Base-by-base conservation (phyloP, 2,888 invertebrate species). In the Troides aeacus region DNA sequence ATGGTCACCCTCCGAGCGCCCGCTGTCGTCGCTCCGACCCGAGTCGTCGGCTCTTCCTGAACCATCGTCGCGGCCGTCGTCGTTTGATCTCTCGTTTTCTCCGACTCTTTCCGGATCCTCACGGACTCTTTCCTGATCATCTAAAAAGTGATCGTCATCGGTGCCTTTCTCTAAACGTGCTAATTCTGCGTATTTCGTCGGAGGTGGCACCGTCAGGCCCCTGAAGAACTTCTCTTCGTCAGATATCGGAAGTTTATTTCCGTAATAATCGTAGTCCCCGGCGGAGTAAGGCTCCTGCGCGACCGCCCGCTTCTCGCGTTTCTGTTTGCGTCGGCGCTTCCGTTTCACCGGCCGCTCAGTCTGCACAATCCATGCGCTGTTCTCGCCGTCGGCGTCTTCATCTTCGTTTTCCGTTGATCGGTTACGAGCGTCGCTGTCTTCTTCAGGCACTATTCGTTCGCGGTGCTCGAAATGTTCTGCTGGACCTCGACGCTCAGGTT, bases 201-300 rank as follows among this genome's bases (percentile, higher is more conserved):
- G 92, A 1, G 87, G 77, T 0, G 93, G 89, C 5, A 88, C 75
- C 0, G 84, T 87, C 42, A 90, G 75, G 2, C 78, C 76, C 71
- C 80, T 78, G 74, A 79, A 89, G 72, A 79, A 82, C 67, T 86
- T 77, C 72, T 93, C 92, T 74, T 92, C 90, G 21, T 87, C 79
- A 0, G 92, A 91, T 46, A 87, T 76, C 0, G 88, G 87, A 3
- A 84, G 72, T 69, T 87, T 85, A 2, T 84, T 81, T 4, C 91
- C 92, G 75, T 80, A 90, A 76, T 90, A 92, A 74, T 92, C 91
- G 74, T 87, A 90, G 66, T 87, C 84, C 0, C 83, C 88, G 5
- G 84, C 86, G 4, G 81, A 75, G 69, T 84, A 85, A 0, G 80
- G 77, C 36, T 84, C 84, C 5, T 75, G 74, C 12, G 75, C 76